phyloP scores from a whole-genome alignment of 2,797 vertebrate species.

The Sebastes miniatus region DNA sequence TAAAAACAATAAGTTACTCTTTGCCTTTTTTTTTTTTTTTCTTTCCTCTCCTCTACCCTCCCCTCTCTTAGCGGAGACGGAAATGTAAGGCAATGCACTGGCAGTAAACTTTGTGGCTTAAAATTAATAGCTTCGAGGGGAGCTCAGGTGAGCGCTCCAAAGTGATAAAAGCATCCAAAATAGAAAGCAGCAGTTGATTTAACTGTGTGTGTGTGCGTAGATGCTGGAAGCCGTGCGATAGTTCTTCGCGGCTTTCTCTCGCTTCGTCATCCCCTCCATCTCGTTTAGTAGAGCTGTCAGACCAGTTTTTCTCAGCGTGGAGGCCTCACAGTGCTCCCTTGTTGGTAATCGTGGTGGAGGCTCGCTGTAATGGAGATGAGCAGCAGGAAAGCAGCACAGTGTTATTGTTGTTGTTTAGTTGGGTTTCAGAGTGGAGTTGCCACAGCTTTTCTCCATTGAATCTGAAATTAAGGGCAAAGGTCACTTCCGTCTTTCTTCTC shows the following conservation, averaged over 20 bases:
- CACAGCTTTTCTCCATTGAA: neutral
- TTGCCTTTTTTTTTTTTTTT: constrained; percentile 54
- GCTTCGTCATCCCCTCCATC: constrained; percentile 38
- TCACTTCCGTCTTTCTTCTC: neutral
- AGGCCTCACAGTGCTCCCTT: constrained; percentile 42
- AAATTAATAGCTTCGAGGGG: constrained; percentile 87
- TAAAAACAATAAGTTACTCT: constrained; percentile 87
- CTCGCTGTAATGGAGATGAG: constrained; percentile 52
- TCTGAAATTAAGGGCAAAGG: neutral
- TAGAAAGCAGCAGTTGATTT: constrained; percentile 64
- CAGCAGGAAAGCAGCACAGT: constrained; percentile 10
- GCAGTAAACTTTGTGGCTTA: constrained; percentile 90
- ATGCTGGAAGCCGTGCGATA: constrained; percentile 21
- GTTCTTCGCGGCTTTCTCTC: constrained; percentile 28
- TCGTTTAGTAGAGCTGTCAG: constrained; percentile 55
- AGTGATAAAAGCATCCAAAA: constrained; percentile 73
- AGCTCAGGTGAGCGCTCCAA: constrained; percentile 81
- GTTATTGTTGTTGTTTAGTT: constrained; percentile 15
- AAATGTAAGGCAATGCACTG: constrained; percentile 56
- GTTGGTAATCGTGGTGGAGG: constrained; percentile 42
- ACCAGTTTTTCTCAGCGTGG: constrained; percentile 2
- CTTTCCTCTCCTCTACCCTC: constrained; percentile 22
- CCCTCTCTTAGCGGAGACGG: constrained; percentile 62
- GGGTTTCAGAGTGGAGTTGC: neutral
- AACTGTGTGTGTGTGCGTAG: constrained; percentile 50